These are phyloP conservation scores for Dascyllus trimaculatus DNA, from an alignment of 2,113 vertebrate species.

Conservation along the genomic window DNA sequence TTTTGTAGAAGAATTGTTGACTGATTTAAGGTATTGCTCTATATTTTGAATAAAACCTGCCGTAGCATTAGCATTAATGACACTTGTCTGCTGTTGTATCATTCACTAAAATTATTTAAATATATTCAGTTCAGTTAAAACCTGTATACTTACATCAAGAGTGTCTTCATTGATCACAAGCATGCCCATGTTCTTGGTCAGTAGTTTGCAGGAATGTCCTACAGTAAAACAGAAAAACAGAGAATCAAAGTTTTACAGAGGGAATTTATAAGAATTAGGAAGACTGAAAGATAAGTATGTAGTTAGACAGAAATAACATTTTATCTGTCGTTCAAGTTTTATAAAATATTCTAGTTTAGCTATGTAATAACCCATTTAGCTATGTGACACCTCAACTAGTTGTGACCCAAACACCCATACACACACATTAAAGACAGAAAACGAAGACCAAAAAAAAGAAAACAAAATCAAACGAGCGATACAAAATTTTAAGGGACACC, in stretches of 20 bases:
- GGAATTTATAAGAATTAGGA: not conserved
- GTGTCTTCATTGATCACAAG: slow-evolving; percentile 97
- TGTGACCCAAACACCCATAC: not conserved
- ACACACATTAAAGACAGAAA: not conserved
- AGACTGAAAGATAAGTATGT: not conserved
- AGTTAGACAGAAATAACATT: not conserved
- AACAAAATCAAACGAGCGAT: not conserved
- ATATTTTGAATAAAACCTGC: not conserved
- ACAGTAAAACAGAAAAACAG: slow-evolving; percentile 54
- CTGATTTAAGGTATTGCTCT: not conserved
- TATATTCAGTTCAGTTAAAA: not conserved
- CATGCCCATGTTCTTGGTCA: slow-evolving; percentile 98
- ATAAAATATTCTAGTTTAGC: not conserved
- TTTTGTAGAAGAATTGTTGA: not conserved
- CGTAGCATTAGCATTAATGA: not conserved
- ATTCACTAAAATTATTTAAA: too few relatives aligned
- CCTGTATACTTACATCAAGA: slow-evolving; percentile 92
- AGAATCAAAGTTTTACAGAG: not conserved
- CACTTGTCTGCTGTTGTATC: not conserved
- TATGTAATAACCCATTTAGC: not conserved
- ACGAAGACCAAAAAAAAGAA: slow-evolving; percentile 16
- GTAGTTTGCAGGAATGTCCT: slow-evolving; percentile 98
- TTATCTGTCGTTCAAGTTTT: not conserved
- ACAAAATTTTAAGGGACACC: slow-evolving; percentile 25
- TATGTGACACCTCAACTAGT: not conserved